phyloP scores from a whole-genome alignment of 1,140 invertebrate species.

The Ostrea edulis region DNA sequence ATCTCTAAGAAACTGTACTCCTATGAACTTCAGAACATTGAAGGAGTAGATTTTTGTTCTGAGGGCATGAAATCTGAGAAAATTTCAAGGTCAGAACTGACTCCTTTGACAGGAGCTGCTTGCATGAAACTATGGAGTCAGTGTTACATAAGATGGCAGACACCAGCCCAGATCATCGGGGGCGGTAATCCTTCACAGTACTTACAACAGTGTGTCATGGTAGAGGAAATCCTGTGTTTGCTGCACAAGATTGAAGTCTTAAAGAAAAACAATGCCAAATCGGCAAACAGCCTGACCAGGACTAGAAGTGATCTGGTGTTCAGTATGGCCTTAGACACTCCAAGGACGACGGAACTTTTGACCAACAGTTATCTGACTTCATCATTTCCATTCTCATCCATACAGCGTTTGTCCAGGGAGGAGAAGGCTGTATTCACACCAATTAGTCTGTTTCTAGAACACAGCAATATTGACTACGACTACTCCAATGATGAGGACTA shows the following conservation, averaged over 20 bases:
- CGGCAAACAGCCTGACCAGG: slow-evolving; percentile 47
- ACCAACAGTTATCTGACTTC: slow-evolving; percentile 75
- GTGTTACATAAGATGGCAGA: slow-evolving; percentile 93
- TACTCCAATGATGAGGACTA: slow-evolving; percentile 53
- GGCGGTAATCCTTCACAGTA: slow-evolving; percentile 87
- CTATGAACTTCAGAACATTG: slow-evolving; percentile 40
- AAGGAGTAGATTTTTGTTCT: background rate
- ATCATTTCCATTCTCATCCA: slow-evolving; percentile 77
- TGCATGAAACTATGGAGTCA: slow-evolving; percentile 90
- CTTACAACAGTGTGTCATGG: slow-evolving; percentile 78
- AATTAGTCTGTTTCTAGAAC: slow-evolving; percentile 68
- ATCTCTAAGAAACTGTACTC: slow-evolving; percentile 58
- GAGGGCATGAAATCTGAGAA: slow-evolving; percentile 45
- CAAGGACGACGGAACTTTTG: slow-evolving; percentile 65
- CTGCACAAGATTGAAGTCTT: slow-evolving; percentile 70
- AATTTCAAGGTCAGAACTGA: slow-evolving; percentile 43
- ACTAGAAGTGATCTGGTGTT: slow-evolving; percentile 76
- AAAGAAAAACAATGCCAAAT: slow-evolving; percentile 48
- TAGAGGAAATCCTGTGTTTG: slow-evolving; percentile 76
- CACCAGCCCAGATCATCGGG: slow-evolving; percentile 88
- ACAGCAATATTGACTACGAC: slow-evolving; percentile 69
- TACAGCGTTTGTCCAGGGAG: slow-evolving; percentile 58
- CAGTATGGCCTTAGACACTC: slow-evolving; percentile 65
- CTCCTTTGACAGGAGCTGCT: slow-evolving; percentile 52
- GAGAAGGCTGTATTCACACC: slow-evolving; percentile 67